These are phyloP conservation scores for Chromobotia macracanthus DNA, from an alignment of 2,797 vertebrate species.

Conservation along the genomic window DNA sequence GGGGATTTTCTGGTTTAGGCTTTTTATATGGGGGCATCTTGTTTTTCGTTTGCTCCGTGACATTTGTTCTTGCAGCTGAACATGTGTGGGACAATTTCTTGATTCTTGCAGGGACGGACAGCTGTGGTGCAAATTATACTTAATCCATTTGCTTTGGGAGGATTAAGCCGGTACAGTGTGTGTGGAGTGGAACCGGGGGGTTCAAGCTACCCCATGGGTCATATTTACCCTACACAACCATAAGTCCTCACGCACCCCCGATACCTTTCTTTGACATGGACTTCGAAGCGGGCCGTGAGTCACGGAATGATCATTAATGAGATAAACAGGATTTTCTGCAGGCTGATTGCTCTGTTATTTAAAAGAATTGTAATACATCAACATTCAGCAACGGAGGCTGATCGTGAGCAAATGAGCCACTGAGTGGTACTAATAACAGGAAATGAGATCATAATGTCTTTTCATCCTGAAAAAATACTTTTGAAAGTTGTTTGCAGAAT, in stretches of 20 bases:
- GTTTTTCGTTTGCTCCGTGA: constrained; percentile 82
- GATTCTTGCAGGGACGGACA: constrained; percentile 87
- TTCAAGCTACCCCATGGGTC: constrained; percentile 66
- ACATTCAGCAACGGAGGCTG: background rate
- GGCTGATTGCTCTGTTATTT: constrained; percentile 21
- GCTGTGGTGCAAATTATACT: constrained; percentile 88
- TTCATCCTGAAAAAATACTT: background rate
- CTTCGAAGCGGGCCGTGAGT: constrained; percentile 18
- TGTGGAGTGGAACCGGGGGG: constrained; percentile 66
- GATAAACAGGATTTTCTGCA: constrained; percentile 1
- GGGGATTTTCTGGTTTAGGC: constrained; percentile 49
- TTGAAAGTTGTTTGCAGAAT: background rate
- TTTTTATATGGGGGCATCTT: constrained; percentile 74
- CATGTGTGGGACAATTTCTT: constrained; percentile 83
- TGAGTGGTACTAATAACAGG: constrained; percentile 8
- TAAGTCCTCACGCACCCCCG: constrained; percentile 55
- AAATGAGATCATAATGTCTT: constrained; percentile 15
- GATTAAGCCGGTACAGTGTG: constrained; percentile 80
- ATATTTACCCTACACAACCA: constrained; percentile 80
- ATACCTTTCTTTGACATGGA: constrained; percentile 35
- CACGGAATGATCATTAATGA: constrained; percentile 23
- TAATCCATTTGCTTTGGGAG: constrained; percentile 83
- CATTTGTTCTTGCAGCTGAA: constrained; percentile 92
- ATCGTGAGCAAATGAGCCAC: background rate
- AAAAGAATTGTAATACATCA: constrained; percentile 4